Evolutionary conservation across 2,113 vertebrate genomes (phyloP), one percentile per base, ranked within the genome.

Genomic region (Mesoclemmys tuberculata): DNA sequence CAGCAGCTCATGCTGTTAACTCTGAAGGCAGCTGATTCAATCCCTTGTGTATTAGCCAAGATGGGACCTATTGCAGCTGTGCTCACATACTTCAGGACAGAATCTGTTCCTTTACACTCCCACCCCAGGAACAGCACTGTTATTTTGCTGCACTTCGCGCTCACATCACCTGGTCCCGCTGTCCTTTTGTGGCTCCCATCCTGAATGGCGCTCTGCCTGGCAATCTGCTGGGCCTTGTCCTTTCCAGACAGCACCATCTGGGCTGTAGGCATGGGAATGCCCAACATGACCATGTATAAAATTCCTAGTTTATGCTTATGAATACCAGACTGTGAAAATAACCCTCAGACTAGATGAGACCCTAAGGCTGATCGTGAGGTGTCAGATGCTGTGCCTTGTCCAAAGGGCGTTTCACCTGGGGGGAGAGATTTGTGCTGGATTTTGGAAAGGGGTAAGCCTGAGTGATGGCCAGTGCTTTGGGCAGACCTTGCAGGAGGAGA

Each of bases 311-410:
- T 97, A 93, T 93, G 90, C 95, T 95, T 97, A 97, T 98, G 98
- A 98, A 97, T 98, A 97, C 94, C 95, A 95, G 97, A 93, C 97
- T 96, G 96, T 97, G 97, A 97, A 98, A 98, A 97, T 97, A 97
- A 94, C 95, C 95, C 94, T 96, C 97, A 94, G 96, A 90, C 88
- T 79, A 92, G 92, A 94, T 98, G 98, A 98, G 96, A 93, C 98
- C 98, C 98, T 96, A 41, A 83, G 79, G 89, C 95, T 90, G 96
- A 90, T 87, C 0, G 46, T 89, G 94, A 14, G 31, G 86, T 94
- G 94, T 96, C 96, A 96, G 95, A 89, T 96, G 98, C 92, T 80
- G 35, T 80, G 90, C 94, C 75, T 91, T 91, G 82, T 54, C 85
- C 84, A 61, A 38, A 84, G 64, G 1, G 41, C 61, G 77, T 27